Conservation (phyloP, 2,113 vertebrate genomes). For the Pampusana beccarii region DNA sequence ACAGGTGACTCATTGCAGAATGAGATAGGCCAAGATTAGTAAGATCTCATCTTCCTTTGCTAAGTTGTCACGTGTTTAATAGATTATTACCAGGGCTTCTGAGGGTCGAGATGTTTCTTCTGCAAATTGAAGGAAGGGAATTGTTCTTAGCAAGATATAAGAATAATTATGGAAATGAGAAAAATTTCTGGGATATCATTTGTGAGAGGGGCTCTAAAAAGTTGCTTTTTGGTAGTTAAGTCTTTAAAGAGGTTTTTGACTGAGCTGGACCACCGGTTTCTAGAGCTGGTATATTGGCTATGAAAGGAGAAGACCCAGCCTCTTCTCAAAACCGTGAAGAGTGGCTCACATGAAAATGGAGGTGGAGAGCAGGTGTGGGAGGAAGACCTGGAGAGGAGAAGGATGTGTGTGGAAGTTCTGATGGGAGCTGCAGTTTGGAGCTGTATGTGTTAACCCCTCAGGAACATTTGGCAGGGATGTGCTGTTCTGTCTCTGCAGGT, state of each 20-base stretch:
- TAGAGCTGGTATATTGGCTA: background rate
- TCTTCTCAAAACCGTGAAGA: background rate
- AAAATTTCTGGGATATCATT: rapidly evolving
- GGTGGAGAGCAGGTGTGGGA: background rate
- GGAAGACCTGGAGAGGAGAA: background rate
- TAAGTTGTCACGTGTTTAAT: background rate
- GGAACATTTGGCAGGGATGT: background rate
- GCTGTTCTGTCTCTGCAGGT: background rate
- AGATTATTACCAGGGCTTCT: background rate
- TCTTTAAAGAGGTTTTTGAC: background rate
- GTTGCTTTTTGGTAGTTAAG: too few species aligned
- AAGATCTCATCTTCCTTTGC: background rate
- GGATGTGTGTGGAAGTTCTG: background rate
- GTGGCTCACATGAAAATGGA: background rate
- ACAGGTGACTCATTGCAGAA: background rate
- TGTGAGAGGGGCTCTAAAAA: background rate
- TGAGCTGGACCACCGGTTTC: background rate
- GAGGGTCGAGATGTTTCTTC: background rate
- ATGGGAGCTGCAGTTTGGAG: background rate
- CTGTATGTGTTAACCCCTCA: too few species aligned
- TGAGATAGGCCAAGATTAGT: background rate
- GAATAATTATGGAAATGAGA: background rate
- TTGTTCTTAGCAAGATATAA: background rate
- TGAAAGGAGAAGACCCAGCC: background rate
- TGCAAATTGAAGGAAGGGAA: background rate